Evolutionary conservation across 2,113 vertebrate genomes (phyloP).

Genomic region (Pseudopipra pipra): DNA sequence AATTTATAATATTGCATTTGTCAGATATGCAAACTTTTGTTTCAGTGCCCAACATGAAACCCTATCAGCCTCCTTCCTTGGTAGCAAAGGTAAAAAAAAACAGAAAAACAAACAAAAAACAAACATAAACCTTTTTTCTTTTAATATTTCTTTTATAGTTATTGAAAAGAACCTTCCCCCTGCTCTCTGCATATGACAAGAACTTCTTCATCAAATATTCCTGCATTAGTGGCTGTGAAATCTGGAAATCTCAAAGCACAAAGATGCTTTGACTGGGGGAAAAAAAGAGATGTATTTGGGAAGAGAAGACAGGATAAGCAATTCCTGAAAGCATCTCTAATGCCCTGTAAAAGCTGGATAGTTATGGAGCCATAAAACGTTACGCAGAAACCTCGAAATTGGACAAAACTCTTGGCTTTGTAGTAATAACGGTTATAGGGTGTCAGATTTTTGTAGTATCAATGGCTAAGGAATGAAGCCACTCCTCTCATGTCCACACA

Average conservation of each 20-base stretch:
- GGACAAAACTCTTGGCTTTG: not conserved
- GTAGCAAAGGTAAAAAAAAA: not conserved
- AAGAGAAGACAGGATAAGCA: not conserved
- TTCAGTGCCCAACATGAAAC: not conserved
- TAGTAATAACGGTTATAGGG: not conserved
- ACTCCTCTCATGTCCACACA: not conserved
- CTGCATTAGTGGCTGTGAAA: not conserved
- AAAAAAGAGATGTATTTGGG: not conserved
- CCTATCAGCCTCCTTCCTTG: not conserved
- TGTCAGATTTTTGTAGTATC: not conserved
- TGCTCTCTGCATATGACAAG: not conserved
- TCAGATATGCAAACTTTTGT: not conserved
- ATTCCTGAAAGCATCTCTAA: not conserved
- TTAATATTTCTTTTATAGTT: not conserved
- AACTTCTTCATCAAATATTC: not conserved
- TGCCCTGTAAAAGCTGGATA: not conserved
- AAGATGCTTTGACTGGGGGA: too few species aligned
- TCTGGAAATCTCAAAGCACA: not conserved
- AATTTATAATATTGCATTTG: not conserved
- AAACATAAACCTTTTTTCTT: not conserved
- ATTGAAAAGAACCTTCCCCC: not conserved
- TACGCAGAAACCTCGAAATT: not conserved
- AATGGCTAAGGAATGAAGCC: not conserved
- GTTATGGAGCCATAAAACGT: not conserved
- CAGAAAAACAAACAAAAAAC: not conserved